These are phyloP conservation scores for Bambusicola thoracicus DNA, from an alignment of 2,113 vertebrate genomes.

Conservation along the genomic window DNA sequence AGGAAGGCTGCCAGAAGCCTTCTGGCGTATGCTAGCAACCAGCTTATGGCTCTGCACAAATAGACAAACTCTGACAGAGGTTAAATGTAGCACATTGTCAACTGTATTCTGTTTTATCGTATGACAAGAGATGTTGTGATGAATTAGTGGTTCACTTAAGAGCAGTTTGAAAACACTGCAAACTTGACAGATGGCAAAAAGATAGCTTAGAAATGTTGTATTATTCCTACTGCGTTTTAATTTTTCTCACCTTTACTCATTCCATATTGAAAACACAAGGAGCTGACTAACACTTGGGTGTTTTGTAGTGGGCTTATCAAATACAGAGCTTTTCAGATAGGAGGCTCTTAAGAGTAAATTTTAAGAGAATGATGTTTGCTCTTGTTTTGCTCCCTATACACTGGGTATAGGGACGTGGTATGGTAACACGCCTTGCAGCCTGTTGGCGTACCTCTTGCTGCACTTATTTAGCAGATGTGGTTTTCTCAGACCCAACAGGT, in stretches of 20 bases:
- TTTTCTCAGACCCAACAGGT: neutral
- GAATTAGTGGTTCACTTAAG: neutral
- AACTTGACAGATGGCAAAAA: slow-evolving; percentile 29
- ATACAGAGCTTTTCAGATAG: neutral
- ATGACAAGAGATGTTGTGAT: neutral
- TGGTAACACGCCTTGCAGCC: no score
- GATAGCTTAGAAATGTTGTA: neutral
- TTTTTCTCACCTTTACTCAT: neutral
- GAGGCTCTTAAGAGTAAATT: neutral
- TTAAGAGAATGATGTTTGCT: neutral
- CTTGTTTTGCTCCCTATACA: neutral
- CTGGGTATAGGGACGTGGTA: no score
- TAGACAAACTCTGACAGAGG: neutral
- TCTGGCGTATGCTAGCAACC: neutral
- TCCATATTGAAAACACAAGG: neutral
- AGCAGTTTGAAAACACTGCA: neutral
- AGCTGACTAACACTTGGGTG: neutral
- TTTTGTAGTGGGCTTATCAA: neutral
- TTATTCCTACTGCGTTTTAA: neutral
- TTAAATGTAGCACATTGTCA: slow-evolving; percentile 19
- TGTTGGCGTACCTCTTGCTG: neutral
- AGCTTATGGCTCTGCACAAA: slow-evolving; percentile 9
- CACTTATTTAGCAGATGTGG: neutral
- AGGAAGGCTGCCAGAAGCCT: slow-evolving; percentile 9
- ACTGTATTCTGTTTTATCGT: neutral